These are phyloP conservation scores for Eupleurogrammus muticus DNA, from an alignment of 2,797 vertebrate genomes.

Conservation along the genomic window DNA sequence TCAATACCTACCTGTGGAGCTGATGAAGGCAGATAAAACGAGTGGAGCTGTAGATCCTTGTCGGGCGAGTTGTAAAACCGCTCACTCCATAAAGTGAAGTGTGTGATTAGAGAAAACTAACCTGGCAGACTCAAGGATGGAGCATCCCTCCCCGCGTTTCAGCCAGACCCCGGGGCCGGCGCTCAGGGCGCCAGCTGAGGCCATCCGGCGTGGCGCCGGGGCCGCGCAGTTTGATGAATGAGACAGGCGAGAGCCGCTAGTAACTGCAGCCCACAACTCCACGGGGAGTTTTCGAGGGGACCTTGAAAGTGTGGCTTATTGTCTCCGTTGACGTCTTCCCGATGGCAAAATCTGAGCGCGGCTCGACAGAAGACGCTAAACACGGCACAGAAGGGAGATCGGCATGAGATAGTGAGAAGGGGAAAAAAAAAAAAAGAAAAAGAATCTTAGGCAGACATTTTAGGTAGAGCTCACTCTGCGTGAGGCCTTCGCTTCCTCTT, in stretches of 20 bases:
- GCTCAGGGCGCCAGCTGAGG: slow-evolving; percentile 38
- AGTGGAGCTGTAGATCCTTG: slow-evolving; percentile 39
- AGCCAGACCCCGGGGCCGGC: not conserved
- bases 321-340: slow-evolving; percentile 43
- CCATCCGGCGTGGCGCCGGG: not conserved
- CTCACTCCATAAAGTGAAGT: slow-evolving; percentile 71
- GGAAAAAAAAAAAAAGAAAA: slow-evolving; percentile 25
- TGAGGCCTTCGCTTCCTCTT: slow-evolving; percentile 66
- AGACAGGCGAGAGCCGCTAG: slow-evolving; percentile 19
- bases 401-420: slow-evolving; percentile 64
- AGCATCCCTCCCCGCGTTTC: slow-evolving; percentile 14
- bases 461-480: slow-evolving; percentile 53
- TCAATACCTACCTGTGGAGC: slow-evolving; percentile 70
- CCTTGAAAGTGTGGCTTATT: slow-evolving; percentile 9
- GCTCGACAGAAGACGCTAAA: slow-evolving; percentile 37
- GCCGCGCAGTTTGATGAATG: slow-evolving; percentile 34
- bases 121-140: slow-evolving; percentile 26
- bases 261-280: slow-evolving; percentile 16
- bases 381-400: slow-evolving; percentile 57
- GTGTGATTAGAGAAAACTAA: slow-evolving; percentile 60
- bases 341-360: slow-evolving; percentile 30
- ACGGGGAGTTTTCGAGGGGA: slow-evolving; percentile 20
- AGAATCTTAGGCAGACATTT: slow-evolving; percentile 66
- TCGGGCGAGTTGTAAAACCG: slow-evolving; percentile 56
- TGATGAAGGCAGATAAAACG: slow-evolving; percentile 57